phyloP scores from a whole-genome alignment of 2,888 invertebrate genomes.

The Dasysyrphus albostriatus region DNA sequence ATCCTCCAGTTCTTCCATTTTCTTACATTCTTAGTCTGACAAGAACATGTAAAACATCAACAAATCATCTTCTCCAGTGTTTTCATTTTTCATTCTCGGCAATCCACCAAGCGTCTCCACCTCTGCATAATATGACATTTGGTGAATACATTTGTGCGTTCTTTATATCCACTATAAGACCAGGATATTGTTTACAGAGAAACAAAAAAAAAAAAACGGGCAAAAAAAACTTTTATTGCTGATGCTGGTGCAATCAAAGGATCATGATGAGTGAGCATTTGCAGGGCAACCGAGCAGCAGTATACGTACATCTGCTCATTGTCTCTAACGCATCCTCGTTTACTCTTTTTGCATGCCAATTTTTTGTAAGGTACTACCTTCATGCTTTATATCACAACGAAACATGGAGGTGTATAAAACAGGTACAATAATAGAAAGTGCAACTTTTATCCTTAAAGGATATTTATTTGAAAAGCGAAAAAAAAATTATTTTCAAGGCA shows the following conservation, averaged over 20 bases:
- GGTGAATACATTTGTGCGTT: conserved; percentile 11
- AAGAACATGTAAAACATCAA: conserved; percentile 70
- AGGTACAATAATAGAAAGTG: background rate
- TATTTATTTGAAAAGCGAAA: background rate
- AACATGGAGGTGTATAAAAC: background rate
- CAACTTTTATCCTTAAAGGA: background rate
- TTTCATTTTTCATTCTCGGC: conserved; percentile 29
- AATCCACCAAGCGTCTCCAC: conserved; percentile 4
- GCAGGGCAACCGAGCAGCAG: conserved; percentile 28
- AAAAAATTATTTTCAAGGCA: background rate
- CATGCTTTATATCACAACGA: background rate
- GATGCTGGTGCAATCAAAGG: conserved; percentile 62
- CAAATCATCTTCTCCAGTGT: conserved; percentile 55
- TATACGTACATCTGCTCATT: conserved; percentile 14
- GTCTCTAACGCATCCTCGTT: background rate
- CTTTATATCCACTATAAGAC: background rate
- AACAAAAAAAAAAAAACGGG: background rate
- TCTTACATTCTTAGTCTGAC: background rate
- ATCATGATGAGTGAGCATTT: conserved; percentile 62
- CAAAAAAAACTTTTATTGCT: conserved; percentile 16
- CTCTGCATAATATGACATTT: conserved; percentile 42
- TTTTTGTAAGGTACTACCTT: background rate
- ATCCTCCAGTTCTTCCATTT: too few relatives aligned
- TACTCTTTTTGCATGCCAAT: background rate
- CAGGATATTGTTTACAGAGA: conserved; percentile 2